Evolutionary conservation across 2,888 invertebrate species (phyloP).

Genomic region (Ganaspis brasiliensis): DNA sequence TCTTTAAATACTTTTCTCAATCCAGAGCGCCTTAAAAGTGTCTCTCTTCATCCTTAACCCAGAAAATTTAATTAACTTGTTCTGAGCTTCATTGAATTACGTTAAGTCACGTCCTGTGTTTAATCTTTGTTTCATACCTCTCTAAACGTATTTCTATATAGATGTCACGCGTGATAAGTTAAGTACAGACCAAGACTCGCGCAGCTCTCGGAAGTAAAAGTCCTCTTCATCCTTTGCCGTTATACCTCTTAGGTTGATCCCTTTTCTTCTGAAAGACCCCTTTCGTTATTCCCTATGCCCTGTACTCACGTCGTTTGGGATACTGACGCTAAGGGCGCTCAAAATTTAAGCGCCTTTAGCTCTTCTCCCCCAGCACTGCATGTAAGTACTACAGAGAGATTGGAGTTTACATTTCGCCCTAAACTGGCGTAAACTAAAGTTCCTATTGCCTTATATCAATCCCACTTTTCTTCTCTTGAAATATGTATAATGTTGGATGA

Average conservation of each 20-base stretch:
- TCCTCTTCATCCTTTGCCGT: slow-evolving; percentile 32
- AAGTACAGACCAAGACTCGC: slow-evolving; percentile 48
- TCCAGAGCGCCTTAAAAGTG: neutral
- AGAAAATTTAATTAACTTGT: slow-evolving; percentile 72
- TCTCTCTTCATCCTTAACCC: neutral
- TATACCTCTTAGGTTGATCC: neutral
- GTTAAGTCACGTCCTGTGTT: slow-evolving; percentile 71
- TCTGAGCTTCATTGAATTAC: slow-evolving; percentile 72
- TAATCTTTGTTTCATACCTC: slow-evolving; percentile 73
- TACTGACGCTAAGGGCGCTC: slow-evolving; percentile 53
- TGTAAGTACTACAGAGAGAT: neutral
- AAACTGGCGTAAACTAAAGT: neutral
- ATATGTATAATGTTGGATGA: no score
- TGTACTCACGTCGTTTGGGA: slow-evolving; percentile 9
- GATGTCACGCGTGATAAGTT: slow-evolving; percentile 60
- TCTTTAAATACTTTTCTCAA: neutral
- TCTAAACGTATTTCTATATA: slow-evolving; percentile 67
- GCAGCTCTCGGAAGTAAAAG: slow-evolving; percentile 49
- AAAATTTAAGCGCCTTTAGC: slow-evolving; percentile 50
- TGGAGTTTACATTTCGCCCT: neutral
- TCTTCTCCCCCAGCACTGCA: neutral
- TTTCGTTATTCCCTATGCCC: slow-evolving; percentile 7
- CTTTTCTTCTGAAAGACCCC: slow-evolving; percentile 29
- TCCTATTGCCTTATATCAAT: neutral
- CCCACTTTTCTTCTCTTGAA: neutral